Evolutionary conservation across 1,140 invertebrate species (phyloP), one percentile per base, ranked within the genome.

Genomic region (Cotesia vestalis): DNA sequence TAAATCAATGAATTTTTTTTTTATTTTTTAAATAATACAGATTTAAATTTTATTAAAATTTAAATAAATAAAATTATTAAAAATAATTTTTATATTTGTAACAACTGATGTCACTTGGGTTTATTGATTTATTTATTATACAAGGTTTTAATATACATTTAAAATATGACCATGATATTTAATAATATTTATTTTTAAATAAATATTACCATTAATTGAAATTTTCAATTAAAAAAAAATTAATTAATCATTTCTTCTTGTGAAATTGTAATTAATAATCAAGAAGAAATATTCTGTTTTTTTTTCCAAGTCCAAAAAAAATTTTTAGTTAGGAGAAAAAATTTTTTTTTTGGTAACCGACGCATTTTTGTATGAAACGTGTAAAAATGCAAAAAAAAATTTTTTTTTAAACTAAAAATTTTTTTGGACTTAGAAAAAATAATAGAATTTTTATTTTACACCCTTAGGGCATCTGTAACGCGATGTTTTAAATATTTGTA

Each of bases 121-220:
- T 52, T 66, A 66, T 66, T 14, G 63, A 66, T 63, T 9, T 63
- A n/a, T 40, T 8, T 38, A 63, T 11, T 63, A 36, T n/a, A 63
- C 61, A 6, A 63, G 36, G 12, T 40, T 63, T 35, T 12, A 9
- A 36, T 64, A 1, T 20, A 60, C 8, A 60, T 17, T 46, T 8
- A 20, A 12, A 51, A 36, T 46, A 51, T 17, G 34, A n/a, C 66
- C 46, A 57, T 67, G 66, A 35, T 67, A 55, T 67, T 55, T 55
- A 53, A 11, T 12, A 51, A 20, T 51, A 53, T 14, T 4, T 17
- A 14, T 17, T 52, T 11, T n/a, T 11, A 40, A 14, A 20, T 20
- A 38, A 12, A 27, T 53, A 14, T 34, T 20, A 40, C 35, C 3
- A 34, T 20, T 61, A 61, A 12, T 46, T 36, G 40, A 14, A n/a